phyloP scores from a whole-genome alignment of 1,140 invertebrate species.

The Neodiprion fabricii region DNA sequence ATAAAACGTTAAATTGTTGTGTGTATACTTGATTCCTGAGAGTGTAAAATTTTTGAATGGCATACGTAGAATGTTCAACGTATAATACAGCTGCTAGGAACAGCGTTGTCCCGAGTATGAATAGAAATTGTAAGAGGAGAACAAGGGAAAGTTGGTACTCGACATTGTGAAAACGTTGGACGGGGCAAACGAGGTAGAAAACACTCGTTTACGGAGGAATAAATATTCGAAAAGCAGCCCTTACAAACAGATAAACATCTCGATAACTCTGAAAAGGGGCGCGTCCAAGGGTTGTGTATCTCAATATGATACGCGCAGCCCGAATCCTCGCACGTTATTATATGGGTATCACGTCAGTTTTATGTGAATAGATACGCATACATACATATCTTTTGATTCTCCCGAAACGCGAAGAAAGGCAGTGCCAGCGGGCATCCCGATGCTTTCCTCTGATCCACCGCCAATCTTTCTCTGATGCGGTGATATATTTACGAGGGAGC shows the following conservation, averaged over 20 bases:
- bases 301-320: not conserved
- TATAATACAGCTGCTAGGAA: not conserved
- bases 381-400: not conserved
- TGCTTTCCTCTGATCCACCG: not conserved
- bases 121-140: not conserved
- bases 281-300: constrained; percentile 3
- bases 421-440: not conserved
- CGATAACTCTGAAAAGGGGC: constrained; percentile 35
- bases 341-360: not conserved
- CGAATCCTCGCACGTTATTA: not conserved
- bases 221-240: constrained; percentile 41
- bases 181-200: constrained; percentile 17
- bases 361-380: not conserved
- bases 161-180: not conserved
- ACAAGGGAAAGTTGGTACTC: not conserved
- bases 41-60: too few species aligned
- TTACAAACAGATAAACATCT: constrained; percentile 47
- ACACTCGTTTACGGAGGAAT: constrained; percentile 33
- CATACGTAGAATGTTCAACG: too few species aligned
- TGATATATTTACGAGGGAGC: not conserved
- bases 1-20: too few species aligned
- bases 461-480: not conserved
- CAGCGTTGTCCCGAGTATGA: not conserved
- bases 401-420: not conserved
- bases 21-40: too few species aligned